Conservation (phyloP, 2,113 vertebrate species). For the Sapajus apella region DNA sequence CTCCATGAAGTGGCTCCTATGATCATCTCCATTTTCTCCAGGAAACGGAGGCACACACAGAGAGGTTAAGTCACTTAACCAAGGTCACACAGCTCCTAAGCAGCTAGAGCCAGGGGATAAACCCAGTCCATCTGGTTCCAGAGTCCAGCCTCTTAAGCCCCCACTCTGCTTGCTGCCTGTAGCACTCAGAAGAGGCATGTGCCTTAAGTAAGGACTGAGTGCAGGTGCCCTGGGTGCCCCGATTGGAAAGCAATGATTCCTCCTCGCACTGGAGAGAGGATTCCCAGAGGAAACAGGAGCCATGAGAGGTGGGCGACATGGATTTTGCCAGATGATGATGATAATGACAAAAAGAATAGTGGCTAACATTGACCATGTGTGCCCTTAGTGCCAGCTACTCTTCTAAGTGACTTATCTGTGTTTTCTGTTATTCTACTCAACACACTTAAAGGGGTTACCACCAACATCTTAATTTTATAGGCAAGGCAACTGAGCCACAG, state of each 20-base stretch:
- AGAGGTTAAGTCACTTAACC: not conserved
- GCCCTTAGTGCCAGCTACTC: not conserved
- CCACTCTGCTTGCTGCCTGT: not conserved
- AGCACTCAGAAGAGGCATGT: not conserved
- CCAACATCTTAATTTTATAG: not conserved
- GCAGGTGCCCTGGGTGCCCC: not conserved
- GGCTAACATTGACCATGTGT: fast-evolving
- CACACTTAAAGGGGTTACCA: not conserved
- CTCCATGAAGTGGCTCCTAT: not conserved
- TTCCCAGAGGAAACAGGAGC: not conserved
- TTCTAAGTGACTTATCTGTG: not conserved
- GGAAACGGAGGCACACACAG: not conserved
- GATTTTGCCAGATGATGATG: not conserved
- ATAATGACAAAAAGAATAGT: fast-evolving
- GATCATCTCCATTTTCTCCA: not conserved
- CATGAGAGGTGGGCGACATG: not conserved
- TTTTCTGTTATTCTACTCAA: not conserved
- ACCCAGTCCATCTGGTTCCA: not conserved
- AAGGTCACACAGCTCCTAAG: not conserved
- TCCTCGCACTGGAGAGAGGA: too few species aligned
- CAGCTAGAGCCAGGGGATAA: not conserved
- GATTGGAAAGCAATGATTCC: not conserved
- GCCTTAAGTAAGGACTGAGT: not conserved
- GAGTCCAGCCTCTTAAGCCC: not conserved
- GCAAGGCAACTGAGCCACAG: not conserved